Percentiles rank a stretch among this genome's conserved stretches.
Conservation (phyloP, 64 coral and sea anemone species). For the Montipora foliosa region DNA sequence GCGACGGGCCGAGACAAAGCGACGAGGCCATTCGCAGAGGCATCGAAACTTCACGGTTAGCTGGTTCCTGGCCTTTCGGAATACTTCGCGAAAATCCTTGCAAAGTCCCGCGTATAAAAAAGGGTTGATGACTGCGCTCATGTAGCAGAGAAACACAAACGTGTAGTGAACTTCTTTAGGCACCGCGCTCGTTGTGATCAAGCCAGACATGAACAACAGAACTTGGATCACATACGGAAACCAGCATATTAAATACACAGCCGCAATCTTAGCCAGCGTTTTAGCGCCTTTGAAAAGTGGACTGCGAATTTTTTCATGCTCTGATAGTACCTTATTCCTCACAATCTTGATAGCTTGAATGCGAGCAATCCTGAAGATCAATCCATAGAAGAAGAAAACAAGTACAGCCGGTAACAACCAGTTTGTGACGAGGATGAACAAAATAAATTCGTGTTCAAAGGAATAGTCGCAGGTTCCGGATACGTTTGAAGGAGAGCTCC, state of each 20-base stretch:
- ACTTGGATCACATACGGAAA: slow-evolving; percentile 66
- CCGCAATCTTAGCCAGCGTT: slow-evolving; percentile 82
- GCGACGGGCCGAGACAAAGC: background rate
- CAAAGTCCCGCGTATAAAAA: slow-evolving; percentile 86
- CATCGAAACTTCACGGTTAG: background rate
- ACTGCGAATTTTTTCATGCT: slow-evolving; percentile 44
- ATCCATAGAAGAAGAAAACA: slow-evolving; percentile 51
- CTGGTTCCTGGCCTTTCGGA: background rate
- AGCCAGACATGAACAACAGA: background rate
- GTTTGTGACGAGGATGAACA: slow-evolving; percentile 58
- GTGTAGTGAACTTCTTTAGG: slow-evolving; percentile 25
- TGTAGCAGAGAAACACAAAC: slow-evolving; percentile 71
- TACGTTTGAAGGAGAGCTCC: background rate
- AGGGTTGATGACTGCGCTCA: slow-evolving; percentile 77
- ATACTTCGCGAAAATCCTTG: slow-evolving; percentile 75
- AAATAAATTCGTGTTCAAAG: background rate
- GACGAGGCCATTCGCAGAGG: background rate
- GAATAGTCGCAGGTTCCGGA: background rate
- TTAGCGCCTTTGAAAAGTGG: slow-evolving; percentile 80
- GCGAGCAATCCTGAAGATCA: slow-evolving; percentile 70
- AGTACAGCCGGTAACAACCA: slow-evolving; percentile 56
- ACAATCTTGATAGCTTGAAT: slow-evolving; percentile 70
- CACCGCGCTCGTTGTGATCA: background rate
- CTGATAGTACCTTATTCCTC: slow-evolving; percentile 35
- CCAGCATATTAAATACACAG: slow-evolving; percentile 86